Base-by-base conservation (phyloP, 2,113 vertebrate species). In the Bujurquina vittata region DNA sequence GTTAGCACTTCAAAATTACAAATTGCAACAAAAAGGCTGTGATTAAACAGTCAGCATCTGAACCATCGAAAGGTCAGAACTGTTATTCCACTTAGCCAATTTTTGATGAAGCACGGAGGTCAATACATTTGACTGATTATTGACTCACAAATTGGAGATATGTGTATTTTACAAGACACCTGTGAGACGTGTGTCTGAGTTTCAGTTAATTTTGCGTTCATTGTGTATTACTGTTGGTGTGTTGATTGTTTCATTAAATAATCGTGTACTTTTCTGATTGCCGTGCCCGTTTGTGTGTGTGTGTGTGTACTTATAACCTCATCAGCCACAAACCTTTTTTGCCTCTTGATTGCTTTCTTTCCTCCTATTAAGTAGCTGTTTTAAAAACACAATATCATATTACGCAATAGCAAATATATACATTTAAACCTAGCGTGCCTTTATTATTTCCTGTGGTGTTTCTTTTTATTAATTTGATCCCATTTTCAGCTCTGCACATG, bases 91-190 rank as follows among this genome's bases (percentile, higher is more conserved):
- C 49, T 20, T 58, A 37, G 77, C 57, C 46, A 69, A 69, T 72
- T 69, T 83, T 61, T 69, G 37, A 77, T 81, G 10, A 78, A 77
- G 65, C 52, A 81, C 31, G 23, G 46, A 84, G 20, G 29, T 33
- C 33, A 63, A 22, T 33, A 23, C 23, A 58, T 31, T 35, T 58
- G 3, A 59, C 31, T 59, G 15, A 59, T 79, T 61, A 56, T 31
- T 55, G 52, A 49, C 69, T 37, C 11, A 31, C 52, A 29, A 33
- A 37, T 59, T 37, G 31, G 49, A 15, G 22, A 56, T 7, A 20
- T 43, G 7, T 57, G n/a, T 77, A 40, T 59, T 26, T 56, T 18
- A 52, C 65, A 69, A 69, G 43, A 69, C 1, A 69, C 65, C 1
- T 52, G 18, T 52, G 43, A 52, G 65, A 69, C 43, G 29, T 69